These are phyloP conservation scores for Pseudorasbora parva DNA, from an alignment of 2,113 vertebrate genomes.

Conservation along the genomic window DNA sequence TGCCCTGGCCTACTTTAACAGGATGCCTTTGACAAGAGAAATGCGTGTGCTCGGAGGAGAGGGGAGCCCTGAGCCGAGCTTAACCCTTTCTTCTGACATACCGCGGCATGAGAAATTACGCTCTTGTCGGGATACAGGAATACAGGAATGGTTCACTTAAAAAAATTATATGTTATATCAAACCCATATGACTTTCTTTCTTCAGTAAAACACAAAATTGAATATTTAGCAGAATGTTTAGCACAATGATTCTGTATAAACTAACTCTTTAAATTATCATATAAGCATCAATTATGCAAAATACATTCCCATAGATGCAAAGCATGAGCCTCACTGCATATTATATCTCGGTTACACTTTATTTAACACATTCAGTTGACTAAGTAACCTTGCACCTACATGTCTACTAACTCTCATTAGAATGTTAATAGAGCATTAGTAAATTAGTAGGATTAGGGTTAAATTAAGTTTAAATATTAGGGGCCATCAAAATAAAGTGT, in stretches of 20 bases:
- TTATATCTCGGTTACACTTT: too few species aligned
- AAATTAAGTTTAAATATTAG: too few species aligned
- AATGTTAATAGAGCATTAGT: too few species aligned
- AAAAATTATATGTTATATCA: background rate
- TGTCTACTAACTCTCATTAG: too few species aligned
- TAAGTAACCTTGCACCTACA: too few species aligned
- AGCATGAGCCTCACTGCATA: background rate
- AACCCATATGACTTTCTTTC: background rate
- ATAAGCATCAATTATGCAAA: background rate
- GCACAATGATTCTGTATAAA: background rate
- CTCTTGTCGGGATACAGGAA: background rate
- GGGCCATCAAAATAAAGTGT: too few species aligned
- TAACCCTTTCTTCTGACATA: conserved; percentile 56
- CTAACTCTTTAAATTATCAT: background rate
- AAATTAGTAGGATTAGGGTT: too few species aligned
- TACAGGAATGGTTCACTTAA: too few species aligned
- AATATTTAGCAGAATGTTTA: background rate
- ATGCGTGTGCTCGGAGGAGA: conserved; percentile 58
- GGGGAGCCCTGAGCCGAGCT: conserved; percentile 53
- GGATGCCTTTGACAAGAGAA: conserved; percentile 71
- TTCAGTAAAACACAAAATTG: background rate
- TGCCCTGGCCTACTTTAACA: conserved; percentile 74
- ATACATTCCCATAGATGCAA: background rate
- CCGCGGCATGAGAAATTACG: conserved; percentile 20
- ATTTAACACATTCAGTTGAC: too few species aligned